A percentile compares a stretch with the other conserved stretches of the same genome.
phyloP scores from a whole-genome alignment of 2,797 vertebrate genomes.

The Chlorospingus semifuscus region DNA sequence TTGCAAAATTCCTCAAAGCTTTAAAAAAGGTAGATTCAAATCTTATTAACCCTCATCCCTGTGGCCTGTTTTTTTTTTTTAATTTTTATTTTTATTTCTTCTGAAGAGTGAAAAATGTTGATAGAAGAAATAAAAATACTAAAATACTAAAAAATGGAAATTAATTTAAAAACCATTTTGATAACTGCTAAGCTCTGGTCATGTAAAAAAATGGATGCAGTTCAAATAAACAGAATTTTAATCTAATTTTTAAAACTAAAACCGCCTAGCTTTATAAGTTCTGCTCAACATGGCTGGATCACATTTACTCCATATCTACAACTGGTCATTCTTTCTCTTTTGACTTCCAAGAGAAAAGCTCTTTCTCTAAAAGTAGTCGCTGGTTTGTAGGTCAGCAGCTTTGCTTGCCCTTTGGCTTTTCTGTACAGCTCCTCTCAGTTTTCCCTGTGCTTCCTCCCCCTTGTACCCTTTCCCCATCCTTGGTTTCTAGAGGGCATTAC shows the following conservation, averaged over 20 bases:
- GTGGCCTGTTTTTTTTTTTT: neutral
- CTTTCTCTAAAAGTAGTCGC: neutral
- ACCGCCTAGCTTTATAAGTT: neutral
- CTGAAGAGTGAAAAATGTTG: neutral
- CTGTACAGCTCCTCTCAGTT: neutral
- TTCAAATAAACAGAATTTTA: neutral
- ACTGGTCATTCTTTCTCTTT: neutral
- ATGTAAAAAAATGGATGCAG: neutral
- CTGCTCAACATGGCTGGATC: neutral
- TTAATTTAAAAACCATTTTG: neutral
- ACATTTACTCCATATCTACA: neutral
- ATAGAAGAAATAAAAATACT: neutral
- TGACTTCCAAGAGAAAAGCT: neutral
- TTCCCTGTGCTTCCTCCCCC: neutral
- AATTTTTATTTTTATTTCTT: neutral
- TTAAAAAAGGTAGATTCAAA: neutral
- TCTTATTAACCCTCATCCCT: neutral
- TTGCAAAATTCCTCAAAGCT: neutral
- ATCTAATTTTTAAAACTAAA: neutral
- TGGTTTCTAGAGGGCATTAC: neutral
- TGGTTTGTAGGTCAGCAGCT: slow-evolving; percentile 27
- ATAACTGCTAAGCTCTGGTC: neutral
- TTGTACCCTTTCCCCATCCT: neutral
- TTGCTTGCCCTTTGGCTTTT: slow-evolving; percentile 11
- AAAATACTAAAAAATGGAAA: neutral